These are phyloP conservation scores for Platycheirus rosarum DNA, from an alignment of 2,888 invertebrate species.

Conservation along the genomic window DNA sequence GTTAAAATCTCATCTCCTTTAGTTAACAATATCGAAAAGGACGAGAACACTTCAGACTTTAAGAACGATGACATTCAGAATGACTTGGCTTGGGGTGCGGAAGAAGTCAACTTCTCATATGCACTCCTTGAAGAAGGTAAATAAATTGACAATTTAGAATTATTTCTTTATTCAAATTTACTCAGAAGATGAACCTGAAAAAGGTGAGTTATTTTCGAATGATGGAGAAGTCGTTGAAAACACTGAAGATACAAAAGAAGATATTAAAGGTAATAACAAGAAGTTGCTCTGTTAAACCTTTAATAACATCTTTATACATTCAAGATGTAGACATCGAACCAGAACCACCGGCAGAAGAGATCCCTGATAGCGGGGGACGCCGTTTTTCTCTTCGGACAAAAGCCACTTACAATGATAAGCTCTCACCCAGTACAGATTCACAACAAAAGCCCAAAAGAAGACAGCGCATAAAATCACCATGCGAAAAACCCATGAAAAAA, in stretches of 20 bases:
- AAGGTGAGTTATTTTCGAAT: neutral
- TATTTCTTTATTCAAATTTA: neutral
- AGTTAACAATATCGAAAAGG: conserved; percentile 35
- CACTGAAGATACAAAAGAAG: conserved; percentile 16
- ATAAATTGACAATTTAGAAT: neutral
- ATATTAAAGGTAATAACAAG: conserved; percentile 35
- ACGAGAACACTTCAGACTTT: conserved; percentile 50
- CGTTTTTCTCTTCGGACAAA: conserved; percentile 42
- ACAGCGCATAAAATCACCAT: neutral
- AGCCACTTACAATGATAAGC: conserved; percentile 7
- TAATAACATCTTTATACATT: neutral
- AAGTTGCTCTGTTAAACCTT: neutral
- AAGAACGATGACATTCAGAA: conserved; percentile 57
- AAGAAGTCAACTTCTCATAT: conserved; percentile 35
- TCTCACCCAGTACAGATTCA: neutral
- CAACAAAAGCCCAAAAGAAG: conserved; percentile 12
- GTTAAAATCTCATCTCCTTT: conserved; percentile 65
- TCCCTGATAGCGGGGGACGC: conserved; percentile 3
- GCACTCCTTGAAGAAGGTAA: conserved; percentile 41
- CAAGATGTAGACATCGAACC: conserved; percentile 60
- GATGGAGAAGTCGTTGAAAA: conserved; percentile 1
- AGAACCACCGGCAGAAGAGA: conserved; percentile 32
- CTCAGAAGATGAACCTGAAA: conserved; percentile 40
- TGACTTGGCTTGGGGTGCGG: conserved; percentile 56
- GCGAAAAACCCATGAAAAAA: conserved; percentile 64